Evolutionary conservation across 2,888 invertebrate species (phyloP).

Genomic region (Dichetophora obliterata): DNA sequence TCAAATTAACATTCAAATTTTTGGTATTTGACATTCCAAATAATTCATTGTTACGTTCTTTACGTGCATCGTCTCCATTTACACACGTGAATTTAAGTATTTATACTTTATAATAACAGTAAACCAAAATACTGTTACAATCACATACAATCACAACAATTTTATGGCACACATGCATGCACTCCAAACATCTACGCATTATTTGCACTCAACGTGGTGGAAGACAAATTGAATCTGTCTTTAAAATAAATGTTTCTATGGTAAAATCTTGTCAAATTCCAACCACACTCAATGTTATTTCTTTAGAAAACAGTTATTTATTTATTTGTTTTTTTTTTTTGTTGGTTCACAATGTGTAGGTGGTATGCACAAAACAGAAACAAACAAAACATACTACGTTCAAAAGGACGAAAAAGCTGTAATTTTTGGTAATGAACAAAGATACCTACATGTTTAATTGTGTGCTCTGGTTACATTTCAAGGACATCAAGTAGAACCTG

Average conservation of each 20-base stretch:
- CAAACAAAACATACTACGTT: neutral
- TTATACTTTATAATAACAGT: conserved; percentile 35
- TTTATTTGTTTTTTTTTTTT: too few species aligned
- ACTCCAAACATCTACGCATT: neutral
- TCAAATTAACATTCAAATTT: neutral
- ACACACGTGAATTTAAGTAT: neutral
- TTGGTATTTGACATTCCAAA: neutral
- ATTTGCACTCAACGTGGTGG: neutral
- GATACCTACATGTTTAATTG: neutral
- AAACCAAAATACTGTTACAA: conserved; percentile 30
- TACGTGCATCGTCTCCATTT: neutral
- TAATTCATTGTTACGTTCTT: conserved; percentile 8
- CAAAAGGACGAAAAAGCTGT: neutral
- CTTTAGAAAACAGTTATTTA: conserved; percentile 3
- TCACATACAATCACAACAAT: conserved; percentile 5
- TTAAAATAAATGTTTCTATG: conserved; percentile 15
- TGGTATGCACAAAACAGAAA: neutral
- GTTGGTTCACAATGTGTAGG: neutral
- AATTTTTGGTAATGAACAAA: conserved; percentile 7
- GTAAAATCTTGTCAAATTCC: neutral
- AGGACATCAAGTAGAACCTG: too few species aligned
- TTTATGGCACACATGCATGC: neutral
- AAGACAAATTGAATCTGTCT: conserved; percentile 33
- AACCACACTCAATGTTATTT: neutral
- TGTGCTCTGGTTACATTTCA: too few species aligned